phyloP scores from a whole-genome alignment of 2,797 vertebrate genomes.

The Setipinna tenuifilis region DNA sequence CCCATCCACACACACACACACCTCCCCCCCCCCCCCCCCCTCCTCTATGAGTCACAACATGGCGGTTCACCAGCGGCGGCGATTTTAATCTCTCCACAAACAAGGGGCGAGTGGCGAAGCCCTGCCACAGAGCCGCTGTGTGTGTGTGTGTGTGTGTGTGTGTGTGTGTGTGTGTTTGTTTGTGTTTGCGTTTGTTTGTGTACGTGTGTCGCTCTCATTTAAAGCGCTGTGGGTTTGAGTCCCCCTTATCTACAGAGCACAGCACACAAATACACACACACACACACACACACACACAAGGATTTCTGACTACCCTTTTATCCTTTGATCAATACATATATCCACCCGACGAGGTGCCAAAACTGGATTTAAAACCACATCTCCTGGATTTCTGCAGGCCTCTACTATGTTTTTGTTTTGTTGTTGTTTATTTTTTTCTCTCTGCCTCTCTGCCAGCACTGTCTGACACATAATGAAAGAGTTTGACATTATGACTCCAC shows the following conservation, averaged over 20 bases:
- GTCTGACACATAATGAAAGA: not conserved
- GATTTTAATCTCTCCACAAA: conserved; percentile 56
- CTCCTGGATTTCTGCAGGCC: conserved; percentile 58
- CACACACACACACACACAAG: conserved; percentile 47
- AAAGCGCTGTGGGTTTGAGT: conserved; percentile 23
- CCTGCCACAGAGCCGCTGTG: not conserved
- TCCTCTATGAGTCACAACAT: conserved; percentile 36
- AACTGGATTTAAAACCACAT: conserved; percentile 65
- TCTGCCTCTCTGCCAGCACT: not conserved
- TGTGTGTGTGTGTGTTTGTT: not conserved
- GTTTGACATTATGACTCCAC: not conserved
- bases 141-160: conserved; percentile 14
- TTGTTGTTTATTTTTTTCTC: conserved; percentile 31
- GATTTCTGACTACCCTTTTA: conserved; percentile 56
- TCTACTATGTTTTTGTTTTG: not conserved
- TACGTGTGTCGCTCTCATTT: conserved; percentile 7
- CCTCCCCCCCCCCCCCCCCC: conserved; percentile 21
- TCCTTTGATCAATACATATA: conserved; percentile 59
- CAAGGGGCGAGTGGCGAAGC: conserved; percentile 38
- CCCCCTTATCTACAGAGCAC: conserved; percentile 45
- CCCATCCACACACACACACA: too few species aligned
- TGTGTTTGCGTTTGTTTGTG: not conserved
- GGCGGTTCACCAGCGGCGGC: conserved; percentile 43
- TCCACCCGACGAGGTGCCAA: conserved; percentile 58
- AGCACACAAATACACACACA: conserved; percentile 26